phyloP scores from a whole-genome alignment of 2,888 invertebrate genomes.

The Agrotis exclamationis region DNA sequence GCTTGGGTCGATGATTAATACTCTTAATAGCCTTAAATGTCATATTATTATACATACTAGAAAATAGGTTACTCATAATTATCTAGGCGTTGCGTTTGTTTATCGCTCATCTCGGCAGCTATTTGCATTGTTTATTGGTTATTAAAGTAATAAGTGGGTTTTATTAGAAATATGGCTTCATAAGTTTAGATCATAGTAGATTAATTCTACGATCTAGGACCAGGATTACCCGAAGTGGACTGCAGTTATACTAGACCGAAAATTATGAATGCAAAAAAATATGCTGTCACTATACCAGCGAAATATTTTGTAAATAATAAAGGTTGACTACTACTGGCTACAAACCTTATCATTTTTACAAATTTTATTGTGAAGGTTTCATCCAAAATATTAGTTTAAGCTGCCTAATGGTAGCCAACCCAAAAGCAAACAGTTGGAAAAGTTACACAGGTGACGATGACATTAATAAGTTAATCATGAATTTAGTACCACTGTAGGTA shows the following conservation, averaged over 20 bases:
- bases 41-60: neutral
- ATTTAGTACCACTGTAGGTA: conserved; percentile 9
- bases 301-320: neutral
- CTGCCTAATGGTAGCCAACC: neutral
- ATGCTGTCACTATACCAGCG: neutral
- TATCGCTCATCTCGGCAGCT: neutral
- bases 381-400: neutral
- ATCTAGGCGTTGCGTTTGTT: neutral
- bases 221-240: too few relatives aligned
- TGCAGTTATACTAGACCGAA: too few relatives aligned
- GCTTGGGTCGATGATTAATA: neutral
- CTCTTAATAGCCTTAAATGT: neutral
- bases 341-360: too few relatives aligned
- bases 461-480: neutral
- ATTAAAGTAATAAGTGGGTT: neutral
- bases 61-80: neutral
- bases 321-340: too few relatives aligned
- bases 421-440: neutral
- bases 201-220: too few relatives aligned
- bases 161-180: too few relatives aligned
- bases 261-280: neutral
- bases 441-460: neutral
- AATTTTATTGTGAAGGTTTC: too few relatives aligned
- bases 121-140: neutral
- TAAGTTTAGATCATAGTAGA: too few relatives aligned